phyloP scores from a whole-genome alignment of 2,888 invertebrate species.

The Diploptera punctata region DNA sequence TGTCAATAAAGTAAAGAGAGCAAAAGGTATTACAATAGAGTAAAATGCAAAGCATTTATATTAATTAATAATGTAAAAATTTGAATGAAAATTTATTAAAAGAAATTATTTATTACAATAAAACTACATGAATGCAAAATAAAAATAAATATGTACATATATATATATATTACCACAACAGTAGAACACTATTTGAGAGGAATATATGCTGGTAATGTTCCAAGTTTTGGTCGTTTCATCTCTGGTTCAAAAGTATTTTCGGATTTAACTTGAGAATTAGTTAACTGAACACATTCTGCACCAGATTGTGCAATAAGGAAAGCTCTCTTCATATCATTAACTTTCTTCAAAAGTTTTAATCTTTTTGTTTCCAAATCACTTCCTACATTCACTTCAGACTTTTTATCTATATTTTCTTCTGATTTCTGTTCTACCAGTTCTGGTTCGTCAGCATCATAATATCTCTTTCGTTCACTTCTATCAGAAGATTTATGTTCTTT shows the following conservation, averaged over 20 bases:
- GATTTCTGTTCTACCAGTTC: neutral
- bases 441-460: slow-evolving; percentile 1
- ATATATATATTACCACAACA: no score
- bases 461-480: neutral
- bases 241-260: neutral
- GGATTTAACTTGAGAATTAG: neutral
- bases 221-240: slow-evolving; percentile 37
- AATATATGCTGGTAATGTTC: slow-evolving; percentile 39
- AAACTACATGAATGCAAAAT: neutral
- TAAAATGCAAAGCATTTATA: no score
- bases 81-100: no score
- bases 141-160: neutral
- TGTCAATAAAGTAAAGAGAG: no score
- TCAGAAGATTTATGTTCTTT: neutral
- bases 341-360: slow-evolving; percentile 13
- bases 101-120: neutral
- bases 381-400: neutral
- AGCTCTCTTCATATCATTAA: slow-evolving; percentile 17
- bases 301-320: neutral
- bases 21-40: no score
- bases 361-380: slow-evolving; percentile 1
- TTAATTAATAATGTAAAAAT: no score
- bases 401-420: neutral
- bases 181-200: slow-evolving; percentile 13
- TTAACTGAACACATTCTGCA: no score